Percentiles rank a stretch among this genome's conserved stretches.
Evolutionary conservation across 2,113 vertebrate species (phyloP).

Genomic region (Sakesphorus luctuosus): DNA sequence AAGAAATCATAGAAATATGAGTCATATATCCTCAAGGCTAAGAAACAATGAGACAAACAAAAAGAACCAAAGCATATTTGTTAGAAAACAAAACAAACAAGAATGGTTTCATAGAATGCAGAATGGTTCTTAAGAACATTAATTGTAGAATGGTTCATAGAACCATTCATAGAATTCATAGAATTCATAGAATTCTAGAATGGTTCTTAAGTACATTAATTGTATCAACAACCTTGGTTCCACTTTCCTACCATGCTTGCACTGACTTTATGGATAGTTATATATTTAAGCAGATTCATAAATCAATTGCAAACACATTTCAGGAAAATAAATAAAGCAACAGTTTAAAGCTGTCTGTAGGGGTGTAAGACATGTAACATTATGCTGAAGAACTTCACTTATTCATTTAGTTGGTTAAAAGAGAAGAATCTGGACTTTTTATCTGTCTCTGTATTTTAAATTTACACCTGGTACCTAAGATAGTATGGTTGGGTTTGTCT

Average conservation of each 20-base stretch:
- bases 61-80: background rate
- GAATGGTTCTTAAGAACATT: background rate
- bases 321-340: background rate
- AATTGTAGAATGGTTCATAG: too few relatives aligned
- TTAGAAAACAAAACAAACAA: background rate
- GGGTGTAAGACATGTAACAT: background rate
- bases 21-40: background rate
- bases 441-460: conserved; percentile 5
- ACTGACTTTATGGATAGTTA: background rate
- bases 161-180: too few relatives aligned
- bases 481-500: background rate
- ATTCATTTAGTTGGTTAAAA: background rate
- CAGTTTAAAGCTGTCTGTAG: background rate
- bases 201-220: background rate
- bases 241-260: background rate
- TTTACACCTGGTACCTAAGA: background rate
- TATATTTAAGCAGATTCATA: background rate
- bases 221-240: background rate
- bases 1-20: background rate
- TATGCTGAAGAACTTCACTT: background rate
- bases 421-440: background rate
- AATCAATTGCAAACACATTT: background rate
- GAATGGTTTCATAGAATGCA: too few relatives aligned
- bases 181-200: too few relatives aligned
- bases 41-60: background rate